These are phyloP conservation scores for Sceloporus undulatus DNA, from an alignment of 2,113 vertebrate genomes.

Conservation along the genomic window DNA sequence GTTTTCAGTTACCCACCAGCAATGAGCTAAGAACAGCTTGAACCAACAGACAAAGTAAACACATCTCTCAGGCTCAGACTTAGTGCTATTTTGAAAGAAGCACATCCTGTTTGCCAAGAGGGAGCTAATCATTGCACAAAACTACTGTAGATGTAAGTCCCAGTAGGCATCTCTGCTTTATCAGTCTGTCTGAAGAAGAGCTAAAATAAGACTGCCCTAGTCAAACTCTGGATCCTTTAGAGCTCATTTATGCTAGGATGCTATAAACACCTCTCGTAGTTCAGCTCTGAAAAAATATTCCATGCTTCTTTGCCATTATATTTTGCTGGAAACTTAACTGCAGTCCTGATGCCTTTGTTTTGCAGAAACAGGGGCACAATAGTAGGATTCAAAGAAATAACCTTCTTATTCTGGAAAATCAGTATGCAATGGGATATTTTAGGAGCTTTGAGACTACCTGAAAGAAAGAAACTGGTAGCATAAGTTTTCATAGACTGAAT, in stretches of 20 bases:
- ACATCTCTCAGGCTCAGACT: conserved; percentile 12
- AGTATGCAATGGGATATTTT: too few relatives aligned
- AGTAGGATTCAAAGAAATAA: too few relatives aligned
- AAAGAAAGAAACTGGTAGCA: too few relatives aligned
- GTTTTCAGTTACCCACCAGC: conserved; percentile 28
- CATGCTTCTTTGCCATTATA: neutral
- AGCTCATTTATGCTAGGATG: neutral
- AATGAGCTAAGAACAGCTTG: neutral
- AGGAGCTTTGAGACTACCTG: too few relatives aligned
- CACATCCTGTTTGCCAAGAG: conserved; percentile 18
- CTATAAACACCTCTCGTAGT: neutral
- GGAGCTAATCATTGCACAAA: conserved; percentile 47
- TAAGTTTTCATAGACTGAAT: too few relatives aligned
- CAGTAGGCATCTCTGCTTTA: conserved; percentile 21
- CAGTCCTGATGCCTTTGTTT: too few relatives aligned
- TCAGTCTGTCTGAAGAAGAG: neutral
- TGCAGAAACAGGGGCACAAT: too few relatives aligned
- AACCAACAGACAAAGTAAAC: neutral
- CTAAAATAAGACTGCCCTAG: neutral
- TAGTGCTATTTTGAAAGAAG: conserved; percentile 28
- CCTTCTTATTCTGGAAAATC: too few relatives aligned
- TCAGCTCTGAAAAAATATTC: neutral
- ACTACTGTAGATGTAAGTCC: neutral
- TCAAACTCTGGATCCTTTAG: neutral
- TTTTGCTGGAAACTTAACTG: neutral